Evolutionary conservation across 2,113 vertebrate species (phyloP), one percentile per base, ranked within the genome.

Genomic region (Ariopsis seemanni): DNA sequence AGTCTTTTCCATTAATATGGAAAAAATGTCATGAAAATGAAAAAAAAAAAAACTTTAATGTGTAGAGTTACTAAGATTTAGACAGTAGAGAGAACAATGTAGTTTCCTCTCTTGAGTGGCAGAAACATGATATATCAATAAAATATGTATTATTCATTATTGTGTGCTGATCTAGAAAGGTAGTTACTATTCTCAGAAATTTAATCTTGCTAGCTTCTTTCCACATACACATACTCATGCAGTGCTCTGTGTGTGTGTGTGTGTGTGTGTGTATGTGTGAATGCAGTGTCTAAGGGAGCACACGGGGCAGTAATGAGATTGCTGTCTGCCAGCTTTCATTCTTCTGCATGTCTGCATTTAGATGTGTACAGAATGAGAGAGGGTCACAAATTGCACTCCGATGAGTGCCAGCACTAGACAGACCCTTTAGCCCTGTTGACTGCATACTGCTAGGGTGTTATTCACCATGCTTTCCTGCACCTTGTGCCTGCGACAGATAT

Each of bases 231-330:
- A 52, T 72, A 17, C 30, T 2, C 67, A 7, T 48, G 34, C 17
- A 74, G 34, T 42, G 15, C 50, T 71, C 82, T 5, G 0, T 72
- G 77, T 67, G 85, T 78, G 67, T 84, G 62, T 72, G 27, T 57
- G 53, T 80, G 22, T 75, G 52, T n/a, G 55, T 71, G 67, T 74
- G 58, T 5, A 22, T 25, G 55, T 67, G 34, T 77, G 83, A 72
- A 58, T 89, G 34, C n/a, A 2, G 22, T 55, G 85, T 87, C 74
- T 50, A 69, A 25, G 52, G 74, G 58, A 53, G 58, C 65, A 84
- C 85, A 86, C 83, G 88, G 90, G 90, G 75, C 90, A 90, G 89
- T 91, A 89, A 90, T 89, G 89, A 89, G 90, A 91, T 91, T 86
- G 85, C 85, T 82, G 75, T 90, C 83, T 90, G 85, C 60, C 89